phyloP scores from a whole-genome alignment of 2,797 vertebrate species.

The Schizopygopsis pylzovi region DNA sequence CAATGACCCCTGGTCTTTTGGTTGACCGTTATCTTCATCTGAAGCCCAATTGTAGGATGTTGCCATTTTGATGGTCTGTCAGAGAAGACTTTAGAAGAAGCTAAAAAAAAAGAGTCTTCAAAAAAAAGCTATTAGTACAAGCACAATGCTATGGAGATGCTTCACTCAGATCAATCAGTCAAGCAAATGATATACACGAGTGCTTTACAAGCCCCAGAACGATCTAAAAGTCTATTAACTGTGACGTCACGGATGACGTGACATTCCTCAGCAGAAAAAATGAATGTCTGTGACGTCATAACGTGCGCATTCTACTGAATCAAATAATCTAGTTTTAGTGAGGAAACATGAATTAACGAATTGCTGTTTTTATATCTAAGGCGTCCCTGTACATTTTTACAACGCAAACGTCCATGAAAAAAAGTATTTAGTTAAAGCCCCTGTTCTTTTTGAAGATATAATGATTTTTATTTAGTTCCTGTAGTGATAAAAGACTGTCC shows the following conservation, averaged over 20 bases:
- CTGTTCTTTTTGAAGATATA: too few species aligned
- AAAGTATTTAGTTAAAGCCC: neutral
- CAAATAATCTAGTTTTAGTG: neutral
- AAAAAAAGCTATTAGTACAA: neutral
- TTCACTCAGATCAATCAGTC: neutral
- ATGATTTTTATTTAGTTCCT: too few species aligned
- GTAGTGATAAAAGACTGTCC: too few species aligned
- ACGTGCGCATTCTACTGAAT: too few species aligned
- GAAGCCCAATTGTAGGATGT: neutral
- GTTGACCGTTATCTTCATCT: neutral
- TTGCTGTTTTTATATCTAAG: too few species aligned
- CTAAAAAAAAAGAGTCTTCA: neutral
- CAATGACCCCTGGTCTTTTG: neutral
- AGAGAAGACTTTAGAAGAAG: neutral
- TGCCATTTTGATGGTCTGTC: neutral
- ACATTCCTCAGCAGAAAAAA: neutral
- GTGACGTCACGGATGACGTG: neutral
- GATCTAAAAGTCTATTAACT: neutral
- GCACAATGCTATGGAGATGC: neutral
- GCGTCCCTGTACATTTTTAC: neutral
- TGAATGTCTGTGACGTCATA: too few species aligned
- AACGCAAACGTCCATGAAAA: neutral
- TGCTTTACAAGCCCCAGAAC: neutral
- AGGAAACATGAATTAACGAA: neutral
- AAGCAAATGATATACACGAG: neutral